phyloP scores from a whole-genome alignment of 2,797 vertebrate species.

The Leptodactylus fallax region DNA sequence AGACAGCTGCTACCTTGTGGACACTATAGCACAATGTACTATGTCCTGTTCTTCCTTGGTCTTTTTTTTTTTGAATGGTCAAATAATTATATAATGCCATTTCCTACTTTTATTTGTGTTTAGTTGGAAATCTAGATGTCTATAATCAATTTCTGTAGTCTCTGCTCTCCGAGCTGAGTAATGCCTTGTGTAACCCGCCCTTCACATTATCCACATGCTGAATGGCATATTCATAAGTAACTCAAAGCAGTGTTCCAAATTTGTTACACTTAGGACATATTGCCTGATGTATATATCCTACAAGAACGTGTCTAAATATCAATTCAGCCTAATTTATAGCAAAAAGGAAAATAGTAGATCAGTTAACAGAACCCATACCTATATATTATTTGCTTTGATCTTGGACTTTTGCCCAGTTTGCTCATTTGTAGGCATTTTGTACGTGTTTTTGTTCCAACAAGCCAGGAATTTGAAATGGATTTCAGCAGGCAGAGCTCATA shows the following conservation, averaged over 20 bases:
- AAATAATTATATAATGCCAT: too few species aligned
- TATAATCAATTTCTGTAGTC: background rate
- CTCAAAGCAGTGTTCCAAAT: slow-evolving; percentile 21
- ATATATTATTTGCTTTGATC: slow-evolving; percentile 61
- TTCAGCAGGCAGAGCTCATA: slow-evolving; percentile 55
- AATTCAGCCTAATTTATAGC: slow-evolving; percentile 54
- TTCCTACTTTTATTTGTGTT: background rate
- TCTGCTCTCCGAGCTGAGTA: background rate
- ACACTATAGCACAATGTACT: too few species aligned
- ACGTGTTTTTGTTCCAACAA: slow-evolving; percentile 59
- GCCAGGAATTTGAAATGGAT: slow-evolving; percentile 58
- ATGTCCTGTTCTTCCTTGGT: too few species aligned
- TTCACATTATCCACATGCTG: slow-evolving; percentile 19
- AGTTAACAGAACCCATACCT: slow-evolving; percentile 30
- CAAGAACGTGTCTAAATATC: slow-evolving; percentile 52
- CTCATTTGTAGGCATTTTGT: slow-evolving; percentile 49
- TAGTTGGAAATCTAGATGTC: background rate
- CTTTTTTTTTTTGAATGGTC: too few species aligned
- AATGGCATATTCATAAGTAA: slow-evolving; percentile 6
- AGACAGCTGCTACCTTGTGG: too few species aligned
- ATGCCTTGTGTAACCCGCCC: background rate
- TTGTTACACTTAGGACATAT: slow-evolving; percentile 44
- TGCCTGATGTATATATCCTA: slow-evolving; percentile 40
- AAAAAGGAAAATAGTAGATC: slow-evolving; percentile 31
- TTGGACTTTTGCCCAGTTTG: slow-evolving; percentile 53